Evolutionary conservation across 2,888 invertebrate genomes (phyloP), one percentile per base, ranked within the genome.

Genomic region (Leucoma salicis): DNA sequence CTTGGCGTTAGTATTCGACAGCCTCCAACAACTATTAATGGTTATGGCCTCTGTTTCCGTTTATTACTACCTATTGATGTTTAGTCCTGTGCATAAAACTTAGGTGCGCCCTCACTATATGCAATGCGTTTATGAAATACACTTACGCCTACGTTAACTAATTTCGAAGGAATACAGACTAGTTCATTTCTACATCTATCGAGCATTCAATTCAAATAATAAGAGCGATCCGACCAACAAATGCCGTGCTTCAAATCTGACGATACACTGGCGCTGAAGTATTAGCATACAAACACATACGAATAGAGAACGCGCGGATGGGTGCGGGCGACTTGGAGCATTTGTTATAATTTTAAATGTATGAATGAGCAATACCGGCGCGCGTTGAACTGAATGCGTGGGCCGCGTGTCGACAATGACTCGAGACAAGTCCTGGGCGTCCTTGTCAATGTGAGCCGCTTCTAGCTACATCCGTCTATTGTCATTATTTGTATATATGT

Each of bases 391-490:
- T 65, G 70, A 53, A 66, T 68, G 87, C 86, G 87, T 84, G 86
- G 85, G 87, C 68, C 78, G 86, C 79, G 81, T 74, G 81, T 79
- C 83, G 81, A 84, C 85, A 82, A 84, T 83, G 78, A 74, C 66
- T 74, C 74, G 74, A 77, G 83, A 86, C 86, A 82, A 85, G 84
- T 86, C 87, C 86, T 84, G 83, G 84, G 84, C 88, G 88, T 85
- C 88, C 88, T 88, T 89, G 88, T 88, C 88, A 88, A 88, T 89
- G 89, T 83, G 84, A 88, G 86, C 89, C 83, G 82, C 88, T 88
- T 86, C 85, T 83, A 83, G 74, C 82, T 81, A 88, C 85, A 88
- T 88, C 89, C 88, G 88, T 88, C 88, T 86, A 88, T 87, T 87
- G 87, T 87, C 82, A 75, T 74, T 84, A 76, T 86, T 82, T 83